Percentiles rank a stretch among this genome's conserved stretches.
Conservation (phyloP, 1,140 invertebrate genomes). For the Dinothrombium tinctorium region DNA sequence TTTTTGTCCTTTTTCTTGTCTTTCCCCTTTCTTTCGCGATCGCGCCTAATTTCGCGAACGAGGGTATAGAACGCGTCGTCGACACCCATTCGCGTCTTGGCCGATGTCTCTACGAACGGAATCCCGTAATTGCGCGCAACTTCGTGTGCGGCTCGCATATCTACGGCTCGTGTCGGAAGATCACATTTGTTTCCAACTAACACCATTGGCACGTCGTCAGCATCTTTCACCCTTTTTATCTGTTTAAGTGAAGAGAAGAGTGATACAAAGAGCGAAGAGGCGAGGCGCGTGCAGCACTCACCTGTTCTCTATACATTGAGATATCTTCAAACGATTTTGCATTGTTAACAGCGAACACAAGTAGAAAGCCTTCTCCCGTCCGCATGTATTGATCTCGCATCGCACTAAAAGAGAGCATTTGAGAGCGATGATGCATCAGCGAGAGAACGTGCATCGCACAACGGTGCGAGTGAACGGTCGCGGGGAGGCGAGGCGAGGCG, state of each 20-base stretch:
- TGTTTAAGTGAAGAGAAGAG: slow-evolving; percentile 10
- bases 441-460: no score
- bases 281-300: slow-evolving; percentile 14
- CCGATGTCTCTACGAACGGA: slow-evolving; percentile 94
- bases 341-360: slow-evolving; percentile 87
- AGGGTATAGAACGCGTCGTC: slow-evolving; percentile 98
- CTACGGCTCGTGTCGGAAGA: slow-evolving; percentile 62
- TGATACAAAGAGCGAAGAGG: not conserved
- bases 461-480: no score
- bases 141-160: slow-evolving; percentile 56
- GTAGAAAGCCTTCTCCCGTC: slow-evolving; percentile 33
- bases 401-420: slow-evolving; percentile 36
- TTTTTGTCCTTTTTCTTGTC: slow-evolving; percentile 20
- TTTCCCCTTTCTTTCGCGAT: slow-evolving; percentile 28
- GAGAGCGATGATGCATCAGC: no score
- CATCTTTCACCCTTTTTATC: slow-evolving; percentile 95
- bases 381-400: slow-evolving; percentile 37
- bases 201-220: slow-evolving; percentile 96
- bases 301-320: slow-evolving; percentile 86
- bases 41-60: slow-evolving; percentile 81
- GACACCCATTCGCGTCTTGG: slow-evolving; percentile 94
- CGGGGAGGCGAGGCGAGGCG: no score
- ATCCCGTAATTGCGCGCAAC: slow-evolving; percentile 87
- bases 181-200: slow-evolving; percentile 99
- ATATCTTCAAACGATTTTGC: slow-evolving; percentile 95